Conservation (phyloP, 2,888 invertebrate species). For the Limenitis camilla region DNA sequence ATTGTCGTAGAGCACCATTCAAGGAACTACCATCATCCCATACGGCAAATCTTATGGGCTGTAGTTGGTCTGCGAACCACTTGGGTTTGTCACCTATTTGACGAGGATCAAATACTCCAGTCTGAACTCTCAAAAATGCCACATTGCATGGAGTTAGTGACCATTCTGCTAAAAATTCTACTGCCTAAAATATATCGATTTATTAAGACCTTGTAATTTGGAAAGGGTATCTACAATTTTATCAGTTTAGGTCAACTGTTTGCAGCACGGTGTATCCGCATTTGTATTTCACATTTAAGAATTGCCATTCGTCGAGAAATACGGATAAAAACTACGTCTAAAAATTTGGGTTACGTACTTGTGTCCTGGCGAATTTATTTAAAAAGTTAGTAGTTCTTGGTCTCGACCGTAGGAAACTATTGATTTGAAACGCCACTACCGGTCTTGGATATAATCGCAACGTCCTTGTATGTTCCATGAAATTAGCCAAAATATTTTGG, state of each 20-base stretch:
- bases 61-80: slow-evolving; percentile 94
- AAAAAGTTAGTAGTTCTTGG: slow-evolving; percentile 92
- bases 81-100: slow-evolving; percentile 98
- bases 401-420: slow-evolving; percentile 95
- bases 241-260: too few relatives aligned
- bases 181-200: slow-evolving; percentile 77
- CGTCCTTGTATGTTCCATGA: slow-evolving; percentile 98
- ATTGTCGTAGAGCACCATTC: slow-evolving; percentile 82
- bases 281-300: too few relatives aligned
- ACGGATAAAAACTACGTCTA: too few relatives aligned
- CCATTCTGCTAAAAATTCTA: slow-evolving; percentile 99
- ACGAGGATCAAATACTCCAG: slow-evolving; percentile 94
- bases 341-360: slow-evolving; percentile 64
- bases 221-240: too few relatives aligned
- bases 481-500: slow-evolving; percentile 96
- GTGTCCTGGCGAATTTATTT: slow-evolving; percentile 93
- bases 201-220: too few relatives aligned
- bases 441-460: slow-evolving; percentile 96
- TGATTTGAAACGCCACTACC: slow-evolving; percentile 98
- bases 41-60: slow-evolving; percentile 92
- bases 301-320: too few relatives aligned
- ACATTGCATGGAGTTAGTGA: slow-evolving; percentile 97
- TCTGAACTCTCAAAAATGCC: slow-evolving; percentile 97
- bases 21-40: slow-evolving; percentile 92
- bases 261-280: too few relatives aligned